Evolutionary conservation across 2,888 invertebrate genomes (phyloP).

Genomic region (Lasioglossum villosulum): DNA sequence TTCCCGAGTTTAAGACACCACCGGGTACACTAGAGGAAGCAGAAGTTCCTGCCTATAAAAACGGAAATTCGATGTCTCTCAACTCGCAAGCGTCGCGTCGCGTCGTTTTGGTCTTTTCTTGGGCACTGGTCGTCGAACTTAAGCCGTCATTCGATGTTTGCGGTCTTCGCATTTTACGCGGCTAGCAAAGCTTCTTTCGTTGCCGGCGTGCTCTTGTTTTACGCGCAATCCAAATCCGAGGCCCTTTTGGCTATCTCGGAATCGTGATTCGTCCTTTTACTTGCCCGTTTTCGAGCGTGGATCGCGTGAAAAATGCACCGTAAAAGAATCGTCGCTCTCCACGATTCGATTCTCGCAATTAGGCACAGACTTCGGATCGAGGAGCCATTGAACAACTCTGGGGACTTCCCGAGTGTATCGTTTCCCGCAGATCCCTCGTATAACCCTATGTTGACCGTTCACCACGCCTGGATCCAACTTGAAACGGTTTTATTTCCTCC

Average conservation of each 20-base stretch:
- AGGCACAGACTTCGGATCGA: not conserved
- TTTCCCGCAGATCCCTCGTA: constrained; percentile 40
- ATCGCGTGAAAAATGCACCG: not conserved
- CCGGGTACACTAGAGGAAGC: not conserved
- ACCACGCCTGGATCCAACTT: constrained; percentile 10
- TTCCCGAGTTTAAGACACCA: constrained; percentile 2
- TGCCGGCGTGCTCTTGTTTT: not conserved
- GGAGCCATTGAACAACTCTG: not conserved
- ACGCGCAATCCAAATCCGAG: not conserved
- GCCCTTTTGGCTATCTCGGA: not conserved
- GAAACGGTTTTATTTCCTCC: constrained; percentile 50
- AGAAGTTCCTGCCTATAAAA: not conserved
- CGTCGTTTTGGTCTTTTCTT: not conserved
- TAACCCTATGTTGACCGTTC: constrained; percentile 51
- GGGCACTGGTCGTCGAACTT: not conserved
- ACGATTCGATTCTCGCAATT: not conserved
- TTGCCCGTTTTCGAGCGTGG: not conserved
- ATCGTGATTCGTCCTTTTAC: not conserved
- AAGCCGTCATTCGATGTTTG: not conserved
- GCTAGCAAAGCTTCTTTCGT: not conserved
- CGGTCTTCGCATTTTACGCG: not conserved
- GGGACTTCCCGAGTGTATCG: constrained; percentile 48
- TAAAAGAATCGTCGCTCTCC: not conserved
- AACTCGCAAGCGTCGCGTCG: not conserved
- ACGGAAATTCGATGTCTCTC: constrained; percentile 2